Evolutionary conservation across 2,888 invertebrate genomes (phyloP).

Genomic region (Leucophenga montana): DNA sequence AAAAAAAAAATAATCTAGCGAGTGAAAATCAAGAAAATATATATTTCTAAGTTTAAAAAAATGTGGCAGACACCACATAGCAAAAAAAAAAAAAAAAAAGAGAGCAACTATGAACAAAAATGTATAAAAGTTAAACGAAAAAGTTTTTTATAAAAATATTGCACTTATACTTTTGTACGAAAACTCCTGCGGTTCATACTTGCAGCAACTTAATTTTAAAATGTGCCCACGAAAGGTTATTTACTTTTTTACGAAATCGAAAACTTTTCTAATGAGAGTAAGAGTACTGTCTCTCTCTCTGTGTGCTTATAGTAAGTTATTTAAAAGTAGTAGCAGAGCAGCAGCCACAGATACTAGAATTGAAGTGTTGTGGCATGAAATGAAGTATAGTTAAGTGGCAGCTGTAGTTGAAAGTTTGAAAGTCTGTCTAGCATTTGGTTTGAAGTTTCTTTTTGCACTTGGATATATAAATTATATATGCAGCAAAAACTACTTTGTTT

Average conservation of each 20-base stretch:
- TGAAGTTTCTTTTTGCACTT: conserved; percentile 39
- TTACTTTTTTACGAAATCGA: conserved; percentile 29
- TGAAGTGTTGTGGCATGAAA: conserved; percentile 39
- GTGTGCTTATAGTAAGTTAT: not conserved
- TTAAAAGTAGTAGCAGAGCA: no score
- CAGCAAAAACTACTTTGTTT: no score
- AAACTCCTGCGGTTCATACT: conserved; percentile 8
- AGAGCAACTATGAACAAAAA: conserved; percentile 26
- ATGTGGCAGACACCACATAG: not conserved
- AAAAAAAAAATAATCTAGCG: conserved; percentile 6
- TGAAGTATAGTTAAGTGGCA: conserved; percentile 22
- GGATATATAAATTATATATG: conserved; percentile 63
- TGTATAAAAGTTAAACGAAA: conserved; percentile 59
- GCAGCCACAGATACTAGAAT: not conserved
- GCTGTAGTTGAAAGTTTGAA: not conserved
- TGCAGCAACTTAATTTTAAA: conserved; percentile 29
- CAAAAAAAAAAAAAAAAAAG: conserved; percentile 36
- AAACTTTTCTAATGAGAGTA: conserved; percentile 65
- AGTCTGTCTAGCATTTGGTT: not conserved
- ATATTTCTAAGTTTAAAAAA: not conserved
- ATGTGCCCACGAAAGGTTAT: conserved; percentile 49
- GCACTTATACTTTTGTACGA: conserved; percentile 19
- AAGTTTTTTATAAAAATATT: conserved; percentile 51
- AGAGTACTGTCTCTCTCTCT: conserved; percentile 50
- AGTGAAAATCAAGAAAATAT: not conserved